Base-by-base conservation (phyloP, 2,113 vertebrate genomes). In the Colossoma macropomum region DNA sequence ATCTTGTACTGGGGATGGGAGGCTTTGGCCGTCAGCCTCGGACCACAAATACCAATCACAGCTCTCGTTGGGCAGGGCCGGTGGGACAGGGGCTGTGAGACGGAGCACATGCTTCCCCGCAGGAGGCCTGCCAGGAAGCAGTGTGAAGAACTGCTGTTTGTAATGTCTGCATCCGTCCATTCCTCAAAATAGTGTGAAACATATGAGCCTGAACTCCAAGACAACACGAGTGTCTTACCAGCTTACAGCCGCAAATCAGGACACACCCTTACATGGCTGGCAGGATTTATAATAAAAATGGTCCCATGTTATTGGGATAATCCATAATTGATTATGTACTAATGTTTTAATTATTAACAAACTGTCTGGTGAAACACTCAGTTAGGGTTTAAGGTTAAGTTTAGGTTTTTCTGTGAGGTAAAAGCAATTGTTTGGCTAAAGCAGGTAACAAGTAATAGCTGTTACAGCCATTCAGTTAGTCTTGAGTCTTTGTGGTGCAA, bases 1-100 rank as follows among this genome's bases (percentile, higher is more conserved):
- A 87, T 90, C 84, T 86, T 63, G 78, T 77, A 30, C 52, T 59
- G 41, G 54, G 68, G 86, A 85, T 81, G 82, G 54, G 34, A 88
- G 62, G 75, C 69, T 79, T 85, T 77, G 83, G 80, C 86, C 30
- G 50, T n/a, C 30, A 71, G 82, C 86, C 89, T 75, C 66, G 60
- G n/a, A 60, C 88, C 84, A 79, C 86, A 83, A 84, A 86, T 85
- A 72, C 86, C 84, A 84, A 74, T 83, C 74, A 81, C 81, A 83
- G 50, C 38, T 66, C 76, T 81, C 60, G 59, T 34, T 75, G 50
- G 84, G 74, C 77, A 63, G 72, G 70, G 48, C 59, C 60, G 68
- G 65, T 30, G 76, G 76, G 74, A 77, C 83, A 5, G 11, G 56
- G 79, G 80, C 75, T 85, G 84, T 82, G 70, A 73, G 81, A 85